Percentiles rank a stretch among this genome's conserved stretches.
Evolutionary conservation across 2,113 vertebrate genomes (phyloP).

Genomic region (Willisornis vidua): DNA sequence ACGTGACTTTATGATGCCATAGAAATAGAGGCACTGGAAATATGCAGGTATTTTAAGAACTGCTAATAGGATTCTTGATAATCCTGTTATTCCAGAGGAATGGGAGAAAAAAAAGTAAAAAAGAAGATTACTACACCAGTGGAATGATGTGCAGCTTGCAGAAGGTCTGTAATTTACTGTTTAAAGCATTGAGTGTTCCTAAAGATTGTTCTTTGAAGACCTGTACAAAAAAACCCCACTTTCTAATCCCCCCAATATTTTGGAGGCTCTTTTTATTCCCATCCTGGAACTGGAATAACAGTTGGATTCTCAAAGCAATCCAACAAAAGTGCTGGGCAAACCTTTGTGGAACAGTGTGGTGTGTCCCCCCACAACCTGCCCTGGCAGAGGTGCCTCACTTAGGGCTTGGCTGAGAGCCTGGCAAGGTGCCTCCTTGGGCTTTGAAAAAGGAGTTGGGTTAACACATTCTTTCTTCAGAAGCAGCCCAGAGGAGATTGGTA

Average conservation of each 20-base stretch:
- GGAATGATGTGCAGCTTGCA: not conserved
- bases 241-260: not conserved
- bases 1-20: not conserved
- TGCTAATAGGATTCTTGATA: not conserved
- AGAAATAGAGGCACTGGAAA: not conserved
- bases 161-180: not conserved
- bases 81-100: not conserved
- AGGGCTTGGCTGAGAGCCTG: not conserved
- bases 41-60: not conserved
- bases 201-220: not conserved
- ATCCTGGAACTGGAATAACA: not conserved
- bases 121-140: not conserved
- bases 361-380: fast-evolving
- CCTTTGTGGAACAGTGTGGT: not conserved
- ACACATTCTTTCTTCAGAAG: not conserved
- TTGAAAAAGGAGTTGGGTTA: not conserved
- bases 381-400: fast-evolving
- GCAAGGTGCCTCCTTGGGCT: not conserved
- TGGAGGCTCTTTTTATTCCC: not conserved
- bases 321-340: not conserved
- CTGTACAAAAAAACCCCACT: not conserved
- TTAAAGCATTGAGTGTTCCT: not conserved
- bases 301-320: not conserved
- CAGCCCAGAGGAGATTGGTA: not conserved
- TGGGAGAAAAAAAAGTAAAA: not conserved